phyloP scores from a whole-genome alignment of 2,888 invertebrate genomes.

The Julus scanicus region DNA sequence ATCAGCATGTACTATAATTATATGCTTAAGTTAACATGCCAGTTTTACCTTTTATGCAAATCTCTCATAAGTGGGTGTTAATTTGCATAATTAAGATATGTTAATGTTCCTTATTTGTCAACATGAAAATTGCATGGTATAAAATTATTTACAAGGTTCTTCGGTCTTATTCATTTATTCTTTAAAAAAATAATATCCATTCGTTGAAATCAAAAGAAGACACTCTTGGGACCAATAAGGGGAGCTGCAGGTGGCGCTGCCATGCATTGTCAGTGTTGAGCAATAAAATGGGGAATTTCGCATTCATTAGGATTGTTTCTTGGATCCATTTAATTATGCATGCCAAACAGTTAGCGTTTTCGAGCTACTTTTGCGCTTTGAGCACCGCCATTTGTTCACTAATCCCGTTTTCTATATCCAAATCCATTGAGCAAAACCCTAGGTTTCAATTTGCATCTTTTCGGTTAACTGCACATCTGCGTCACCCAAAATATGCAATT shows the following conservation, averaged over 20 bases:
- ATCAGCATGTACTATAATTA: too few relatives aligned
- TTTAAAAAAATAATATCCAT: not conserved
- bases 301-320: not conserved
- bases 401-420: not conserved
- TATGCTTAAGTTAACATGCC: not conserved
- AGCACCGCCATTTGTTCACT: not conserved
- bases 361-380: not conserved
- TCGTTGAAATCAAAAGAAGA: not conserved
- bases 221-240: not conserved
- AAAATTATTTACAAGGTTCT: not conserved
- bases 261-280: not conserved
- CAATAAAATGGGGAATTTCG: not conserved
- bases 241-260: not conserved
- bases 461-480: slow-evolving; percentile 40
- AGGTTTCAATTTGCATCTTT: slow-evolving; percentile 41
- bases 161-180: not conserved
- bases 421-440: not conserved
- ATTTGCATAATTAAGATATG: not conserved
- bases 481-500: not conserved
- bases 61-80: not conserved
- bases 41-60: not conserved
- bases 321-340: not conserved
- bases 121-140: not conserved
- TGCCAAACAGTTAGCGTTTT: not conserved
- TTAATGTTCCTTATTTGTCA: not conserved